phyloP scores from a whole-genome alignment of 2,888 invertebrate genomes.

The Alsophila aescularia region DNA sequence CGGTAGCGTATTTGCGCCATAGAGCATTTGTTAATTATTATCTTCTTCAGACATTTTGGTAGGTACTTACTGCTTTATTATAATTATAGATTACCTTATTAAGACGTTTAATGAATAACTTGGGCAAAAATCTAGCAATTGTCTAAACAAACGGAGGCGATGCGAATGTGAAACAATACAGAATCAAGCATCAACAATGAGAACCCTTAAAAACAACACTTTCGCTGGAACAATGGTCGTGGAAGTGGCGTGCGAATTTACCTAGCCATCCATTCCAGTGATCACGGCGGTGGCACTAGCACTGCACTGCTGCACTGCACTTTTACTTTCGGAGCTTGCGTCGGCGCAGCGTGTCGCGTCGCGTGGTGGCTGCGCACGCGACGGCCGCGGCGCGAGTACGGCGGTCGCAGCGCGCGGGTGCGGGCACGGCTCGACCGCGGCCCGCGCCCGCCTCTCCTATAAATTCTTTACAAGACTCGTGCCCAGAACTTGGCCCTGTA shows the following conservation, averaged over 20 bases:
- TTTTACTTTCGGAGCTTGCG: slow-evolving; percentile 55
- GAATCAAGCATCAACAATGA: slow-evolving; percentile 29
- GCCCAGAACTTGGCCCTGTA: slow-evolving; percentile 75
- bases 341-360: slow-evolving; percentile 31
- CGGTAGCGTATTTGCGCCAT: no score
- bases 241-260: slow-evolving; percentile 46
- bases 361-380: slow-evolving; percentile 29
- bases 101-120: slow-evolving; percentile 8
- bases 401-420: slow-evolving; percentile 34
- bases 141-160: slow-evolving; percentile 22
- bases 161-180: slow-evolving; percentile 30
- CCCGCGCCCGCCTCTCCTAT: slow-evolving; percentile 72
- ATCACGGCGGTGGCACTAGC: slow-evolving; percentile 51
- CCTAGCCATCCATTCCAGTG: slow-evolving; percentile 75
- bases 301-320: slow-evolving; percentile 59
- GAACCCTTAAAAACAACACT: slow-evolving; percentile 41
- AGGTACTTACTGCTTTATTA: no score
- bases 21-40: no score
- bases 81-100: background rate
- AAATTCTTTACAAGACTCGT: slow-evolving; percentile 81
- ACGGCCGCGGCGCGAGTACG: slow-evolving; percentile 32
- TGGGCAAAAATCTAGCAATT: slow-evolving; percentile 13
- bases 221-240: slow-evolving; percentile 44
- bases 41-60: no score
- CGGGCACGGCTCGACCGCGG: slow-evolving; percentile 55